Evolutionary conservation across 2,888 invertebrate species (phyloP), one percentile per base, ranked within the genome.

Genomic region (Microplitis deprimator): DNA sequence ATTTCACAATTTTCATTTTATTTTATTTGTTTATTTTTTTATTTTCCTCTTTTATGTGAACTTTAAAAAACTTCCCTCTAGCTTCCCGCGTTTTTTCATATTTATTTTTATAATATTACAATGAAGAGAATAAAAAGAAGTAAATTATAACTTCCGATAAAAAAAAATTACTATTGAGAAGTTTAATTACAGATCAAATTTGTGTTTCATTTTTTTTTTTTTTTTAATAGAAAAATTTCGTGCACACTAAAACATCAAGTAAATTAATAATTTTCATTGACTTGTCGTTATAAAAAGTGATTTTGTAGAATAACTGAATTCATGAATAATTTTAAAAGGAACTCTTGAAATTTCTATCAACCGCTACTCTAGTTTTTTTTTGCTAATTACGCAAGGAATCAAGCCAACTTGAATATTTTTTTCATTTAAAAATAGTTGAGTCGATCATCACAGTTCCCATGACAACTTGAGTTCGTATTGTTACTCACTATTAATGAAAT

Each of bases 301-400:
- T 62, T 2, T 41, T 17, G 7, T 6, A 64, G 50, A 50, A 6
- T 13, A 50, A 13, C 5, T 13, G 13, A 50, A 13, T 4, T 50
- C 8, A 50, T 50, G 50, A 50, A 50, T 50, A 50, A 13, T 61
- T 50, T 50, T 50, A 73, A 77, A 73, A 41, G 29, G 29, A 61
- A 61, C 67, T 17, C 68, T 68, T 68, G 72, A 76, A 68, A 61
- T 68, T 72, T 68, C 68, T 29, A 76, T 76, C 70, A 59, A 50
- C 40, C 50, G 61, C 29, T 29, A 29, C 0, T 29, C 3, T 29
- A 13, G 10, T 50, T n/a, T 50, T n/a, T 50, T 29, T 61, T 29
- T 20, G 59, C 40, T 76, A 76, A 76, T 76, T 76, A 76, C 62
- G 61, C 38, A 29, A 40, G 72, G 16, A 76, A 76, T 16, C 38